Percentiles rank a stretch among this genome's conserved stretches.
Evolutionary conservation across 2,113 vertebrate genomes (phyloP).

Genomic region (Microtus pennsylvanicus): DNA sequence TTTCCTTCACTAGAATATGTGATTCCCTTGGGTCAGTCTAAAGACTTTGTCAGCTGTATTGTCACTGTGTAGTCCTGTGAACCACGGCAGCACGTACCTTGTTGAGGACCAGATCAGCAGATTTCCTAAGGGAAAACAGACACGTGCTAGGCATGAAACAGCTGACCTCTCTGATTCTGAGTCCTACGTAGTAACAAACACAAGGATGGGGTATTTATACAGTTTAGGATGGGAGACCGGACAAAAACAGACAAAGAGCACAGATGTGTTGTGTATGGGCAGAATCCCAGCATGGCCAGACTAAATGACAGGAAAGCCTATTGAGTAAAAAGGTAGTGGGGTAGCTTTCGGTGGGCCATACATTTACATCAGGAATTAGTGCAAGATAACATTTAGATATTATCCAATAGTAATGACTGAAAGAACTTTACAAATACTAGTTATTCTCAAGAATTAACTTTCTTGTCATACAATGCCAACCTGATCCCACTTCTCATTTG

Average conservation of each 20-base stretch:
- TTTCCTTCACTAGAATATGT: too few species aligned
- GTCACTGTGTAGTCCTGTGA: too few species aligned
- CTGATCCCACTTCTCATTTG: slow-evolving; percentile 19
- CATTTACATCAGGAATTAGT: too few species aligned
- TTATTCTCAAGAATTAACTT: background rate
- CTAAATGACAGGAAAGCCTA: background rate
- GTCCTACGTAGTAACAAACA: background rate
- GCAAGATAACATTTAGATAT: background rate
- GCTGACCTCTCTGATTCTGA: background rate
- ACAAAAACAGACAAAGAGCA: background rate
- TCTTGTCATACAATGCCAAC: background rate
- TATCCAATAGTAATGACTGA: background rate
- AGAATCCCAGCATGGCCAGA: background rate
- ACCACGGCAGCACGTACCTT: too few species aligned
- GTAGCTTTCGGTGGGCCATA: too few species aligned
- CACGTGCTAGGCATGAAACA: too few species aligned
- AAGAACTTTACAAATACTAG: background rate
- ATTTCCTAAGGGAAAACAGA: too few species aligned
- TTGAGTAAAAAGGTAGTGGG: too few species aligned
- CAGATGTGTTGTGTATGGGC: background rate
- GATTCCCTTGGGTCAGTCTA: too few species aligned
- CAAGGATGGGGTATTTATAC: background rate
- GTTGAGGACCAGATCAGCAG: too few species aligned
- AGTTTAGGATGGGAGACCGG: background rate
- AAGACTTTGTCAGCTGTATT: too few species aligned